Conservation (phyloP, 2,113 vertebrate species). For the Gasterosteus nipponicus region DNA sequence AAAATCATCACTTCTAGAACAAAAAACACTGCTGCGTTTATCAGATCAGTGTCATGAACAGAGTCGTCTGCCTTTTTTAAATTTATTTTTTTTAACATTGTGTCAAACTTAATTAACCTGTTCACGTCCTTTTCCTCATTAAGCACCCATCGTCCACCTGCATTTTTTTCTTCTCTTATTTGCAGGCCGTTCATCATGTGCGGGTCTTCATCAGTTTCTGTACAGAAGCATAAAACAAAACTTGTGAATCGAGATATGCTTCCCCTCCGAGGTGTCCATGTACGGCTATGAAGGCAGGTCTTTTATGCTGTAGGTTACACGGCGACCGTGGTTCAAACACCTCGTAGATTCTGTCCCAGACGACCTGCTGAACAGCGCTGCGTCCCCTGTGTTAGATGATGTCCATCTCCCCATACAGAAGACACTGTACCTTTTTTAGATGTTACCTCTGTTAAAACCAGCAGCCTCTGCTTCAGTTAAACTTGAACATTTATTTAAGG, state of each 20-base stretch:
- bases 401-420: slow-evolving; percentile 36
- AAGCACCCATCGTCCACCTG: neutral
- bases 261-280: slow-evolving; percentile 26
- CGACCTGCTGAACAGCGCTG: slow-evolving; percentile 15
- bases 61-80: slow-evolving; percentile 40
- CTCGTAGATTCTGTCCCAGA: slow-evolving; percentile 6
- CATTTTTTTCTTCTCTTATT: slow-evolving; percentile 24
- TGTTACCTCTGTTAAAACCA: slow-evolving; percentile 82
- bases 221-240: slow-evolving; percentile 32
- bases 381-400: slow-evolving; percentile 43
- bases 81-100: slow-evolving; percentile 19
- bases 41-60: slow-evolving; percentile 40
- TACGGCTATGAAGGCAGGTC: slow-evolving; percentile 35
- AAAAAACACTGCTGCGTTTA: slow-evolving; percentile 55
- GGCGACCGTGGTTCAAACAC: slow-evolving; percentile 28
- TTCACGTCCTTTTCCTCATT: slow-evolving; percentile 22
- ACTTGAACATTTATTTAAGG: slow-evolving; percentile 85
- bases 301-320: slow-evolving; percentile 52
- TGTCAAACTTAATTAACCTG: slow-evolving; percentile 47
- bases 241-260: neutral
- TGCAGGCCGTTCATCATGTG: slow-evolving; percentile 6
- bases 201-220: slow-evolving; percentile 11
- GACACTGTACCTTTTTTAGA: slow-evolving; percentile 66
- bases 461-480: slow-evolving; percentile 84
- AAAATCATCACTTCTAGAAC: slow-evolving; percentile 55